Evolutionary conservation across 1,140 invertebrate species (phyloP).

Genomic region (Aplysia californica): DNA sequence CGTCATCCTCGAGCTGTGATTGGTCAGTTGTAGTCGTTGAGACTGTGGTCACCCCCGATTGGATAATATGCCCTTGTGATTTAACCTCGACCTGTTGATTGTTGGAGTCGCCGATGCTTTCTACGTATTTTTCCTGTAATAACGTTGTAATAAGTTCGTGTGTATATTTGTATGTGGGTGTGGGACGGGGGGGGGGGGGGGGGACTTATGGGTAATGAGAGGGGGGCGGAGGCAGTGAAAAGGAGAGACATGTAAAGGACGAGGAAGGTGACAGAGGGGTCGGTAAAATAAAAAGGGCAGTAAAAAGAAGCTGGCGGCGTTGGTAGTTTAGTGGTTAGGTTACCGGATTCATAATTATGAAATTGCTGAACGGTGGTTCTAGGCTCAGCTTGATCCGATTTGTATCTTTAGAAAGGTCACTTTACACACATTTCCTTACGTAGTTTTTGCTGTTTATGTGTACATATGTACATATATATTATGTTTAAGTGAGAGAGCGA

Average conservation of each 20-base stretch:
- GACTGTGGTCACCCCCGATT: neutral
- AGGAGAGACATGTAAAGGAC: too few relatives aligned
- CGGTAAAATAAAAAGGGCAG: neutral
- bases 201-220: neutral
- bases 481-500: neutral
- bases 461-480: too few relatives aligned
- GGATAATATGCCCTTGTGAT: neutral
- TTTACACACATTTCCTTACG: too few relatives aligned
- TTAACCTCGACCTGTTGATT: neutral
- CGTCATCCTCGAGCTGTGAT: constrained; percentile 12
- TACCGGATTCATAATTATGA: too few relatives aligned
- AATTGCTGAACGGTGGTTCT: too few relatives aligned
- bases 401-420: too few relatives aligned
- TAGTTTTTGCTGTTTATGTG: too few relatives aligned
- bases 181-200: neutral
- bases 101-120: neutral
- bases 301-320: neutral
- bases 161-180: neutral
- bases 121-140: neutral
- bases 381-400: too few relatives aligned
- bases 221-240: too few relatives aligned
- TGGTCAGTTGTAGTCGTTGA: constrained; percentile 10
- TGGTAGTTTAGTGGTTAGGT: too few relatives aligned
- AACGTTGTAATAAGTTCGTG: neutral
- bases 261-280: neutral